A percentile compares a stretch with the other conserved stretches of the same genome.
These are phyloP conservation scores for Xerus inauris DNA, from an alignment of 2,113 vertebrate genomes.

Conservation along the genomic window DNA sequence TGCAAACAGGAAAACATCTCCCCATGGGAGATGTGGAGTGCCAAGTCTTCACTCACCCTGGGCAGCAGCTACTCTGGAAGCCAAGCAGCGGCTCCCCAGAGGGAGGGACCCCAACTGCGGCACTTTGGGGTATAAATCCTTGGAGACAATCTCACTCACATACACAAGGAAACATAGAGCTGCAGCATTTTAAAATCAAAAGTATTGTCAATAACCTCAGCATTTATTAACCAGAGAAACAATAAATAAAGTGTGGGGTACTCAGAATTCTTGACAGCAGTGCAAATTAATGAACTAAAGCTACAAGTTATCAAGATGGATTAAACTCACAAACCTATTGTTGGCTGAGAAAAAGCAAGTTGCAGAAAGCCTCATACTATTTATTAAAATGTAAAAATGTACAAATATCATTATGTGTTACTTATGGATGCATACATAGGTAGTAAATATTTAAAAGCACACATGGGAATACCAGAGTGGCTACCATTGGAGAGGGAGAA, in stretches of 20 bases:
- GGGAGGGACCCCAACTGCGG: not conserved
- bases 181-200: not conserved
- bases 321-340: not conserved
- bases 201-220: not conserved
- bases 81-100: accelerated
- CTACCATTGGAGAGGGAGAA: not conserved
- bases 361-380: not conserved
- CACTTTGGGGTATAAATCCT: accelerated
- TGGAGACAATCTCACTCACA: not conserved
- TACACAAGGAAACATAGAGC: not conserved
- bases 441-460: conserved; percentile 34
- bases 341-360: not conserved
- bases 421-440: not conserved
- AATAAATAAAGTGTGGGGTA: not conserved
- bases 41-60: not conserved
- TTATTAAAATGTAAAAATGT: conserved; percentile 23
- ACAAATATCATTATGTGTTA: not conserved
- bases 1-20: too few species aligned
- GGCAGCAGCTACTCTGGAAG: not conserved
- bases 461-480: not conserved
- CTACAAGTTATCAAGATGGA: not conserved
- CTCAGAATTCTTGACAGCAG: conserved; percentile 10
- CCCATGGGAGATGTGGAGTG: accelerated
- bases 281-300: conserved; percentile 58
- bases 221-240: conserved; percentile 11